Percentiles rank a stretch among this genome's conserved stretches.
These are phyloP conservation scores for Hemithea aestivaria DNA, from an alignment of 2,888 invertebrate species.

Conservation along the genomic window DNA sequence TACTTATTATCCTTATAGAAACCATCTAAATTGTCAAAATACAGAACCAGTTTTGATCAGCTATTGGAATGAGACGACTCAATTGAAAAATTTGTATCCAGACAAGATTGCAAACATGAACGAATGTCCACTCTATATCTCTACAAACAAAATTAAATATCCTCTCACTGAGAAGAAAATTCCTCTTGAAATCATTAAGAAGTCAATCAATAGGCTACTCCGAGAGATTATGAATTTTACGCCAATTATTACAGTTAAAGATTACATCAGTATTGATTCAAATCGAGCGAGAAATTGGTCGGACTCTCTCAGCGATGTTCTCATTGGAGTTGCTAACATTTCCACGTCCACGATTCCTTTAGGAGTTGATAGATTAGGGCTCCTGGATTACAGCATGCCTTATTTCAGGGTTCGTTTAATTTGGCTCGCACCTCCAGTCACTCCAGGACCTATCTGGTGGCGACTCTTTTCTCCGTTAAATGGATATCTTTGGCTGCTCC, in stretches of 20 bases:
- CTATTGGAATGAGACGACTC: constrained; percentile 32
- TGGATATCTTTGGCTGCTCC: constrained; percentile 53
- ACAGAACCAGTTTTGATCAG: constrained; percentile 43
- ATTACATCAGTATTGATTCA: constrained; percentile 56
- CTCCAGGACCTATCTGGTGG: constrained; percentile 51
- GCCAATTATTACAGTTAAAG: constrained; percentile 45
- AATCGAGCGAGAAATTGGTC: constrained; percentile 56
- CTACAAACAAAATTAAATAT: constrained; percentile 53
- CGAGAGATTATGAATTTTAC: constrained; percentile 57
- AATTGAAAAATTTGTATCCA: constrained; percentile 35
- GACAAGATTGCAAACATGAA: constrained; percentile 59
- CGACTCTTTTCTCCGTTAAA: constrained; percentile 53
- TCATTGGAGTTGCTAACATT: constrained; percentile 50
- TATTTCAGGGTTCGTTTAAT: constrained; percentile 55
- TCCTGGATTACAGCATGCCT: constrained; percentile 52
- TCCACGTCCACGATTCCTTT: constrained; percentile 56
- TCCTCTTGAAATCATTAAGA: constrained; percentile 52
- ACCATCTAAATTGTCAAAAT: constrained; percentile 48
- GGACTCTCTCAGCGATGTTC: constrained; percentile 54
- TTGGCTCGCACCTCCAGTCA: constrained; percentile 57
- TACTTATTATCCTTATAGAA: constrained; percentile 54
- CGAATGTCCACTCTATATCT: constrained; percentile 56
- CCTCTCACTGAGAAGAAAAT: constrained; percentile 48
- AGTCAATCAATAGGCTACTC: constrained; percentile 43
- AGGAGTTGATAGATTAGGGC: constrained; percentile 45